Conservation (phyloP, 2,888 invertebrate species). For the Luperina nickerlii region DNA sequence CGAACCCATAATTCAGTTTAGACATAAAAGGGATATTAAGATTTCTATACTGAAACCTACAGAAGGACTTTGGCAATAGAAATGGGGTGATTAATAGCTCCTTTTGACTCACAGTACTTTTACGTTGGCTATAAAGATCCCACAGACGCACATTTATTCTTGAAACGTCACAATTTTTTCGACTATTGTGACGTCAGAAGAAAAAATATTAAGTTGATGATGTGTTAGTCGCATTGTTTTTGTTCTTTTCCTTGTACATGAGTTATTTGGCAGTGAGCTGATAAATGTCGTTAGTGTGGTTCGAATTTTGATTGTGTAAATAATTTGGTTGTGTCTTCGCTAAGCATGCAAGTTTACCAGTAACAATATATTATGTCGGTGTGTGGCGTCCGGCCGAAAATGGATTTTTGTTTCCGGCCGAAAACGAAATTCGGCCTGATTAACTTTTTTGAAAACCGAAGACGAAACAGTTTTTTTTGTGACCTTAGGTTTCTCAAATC, state of each 20-base stretch:
- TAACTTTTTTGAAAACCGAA: neutral
- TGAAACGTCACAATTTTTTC: conserved; percentile 44
- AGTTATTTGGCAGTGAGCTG: conserved; percentile 14
- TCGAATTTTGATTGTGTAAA: neutral
- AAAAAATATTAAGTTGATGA: conserved; percentile 38
- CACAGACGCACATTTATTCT: conserved; percentile 47
- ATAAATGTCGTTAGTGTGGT: neutral
- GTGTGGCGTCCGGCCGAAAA: neutral
- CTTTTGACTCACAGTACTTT: conserved; percentile 44
- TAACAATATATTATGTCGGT: neutral
- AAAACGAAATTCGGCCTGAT: neutral
- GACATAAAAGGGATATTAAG: conserved; percentile 44
- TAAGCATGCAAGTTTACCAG: neutral
- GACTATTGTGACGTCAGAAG: conserved; percentile 15
- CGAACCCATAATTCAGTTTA: conserved; percentile 39
- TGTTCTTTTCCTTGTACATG: conserved; percentile 9
- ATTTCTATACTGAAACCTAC: conserved; percentile 35
- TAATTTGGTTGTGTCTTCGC: neutral
- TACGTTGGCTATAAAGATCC: conserved; percentile 51
- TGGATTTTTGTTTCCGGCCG: neutral
- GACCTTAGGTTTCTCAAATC: neutral
- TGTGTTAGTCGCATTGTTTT: conserved; percentile 12
- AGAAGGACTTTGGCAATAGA: conserved; percentile 6
- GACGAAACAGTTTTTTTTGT: neutral
- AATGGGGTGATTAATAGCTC: conserved; percentile 57